Conservation (phyloP, 2,888 invertebrate genomes). For the Aphrophora alni region DNA sequence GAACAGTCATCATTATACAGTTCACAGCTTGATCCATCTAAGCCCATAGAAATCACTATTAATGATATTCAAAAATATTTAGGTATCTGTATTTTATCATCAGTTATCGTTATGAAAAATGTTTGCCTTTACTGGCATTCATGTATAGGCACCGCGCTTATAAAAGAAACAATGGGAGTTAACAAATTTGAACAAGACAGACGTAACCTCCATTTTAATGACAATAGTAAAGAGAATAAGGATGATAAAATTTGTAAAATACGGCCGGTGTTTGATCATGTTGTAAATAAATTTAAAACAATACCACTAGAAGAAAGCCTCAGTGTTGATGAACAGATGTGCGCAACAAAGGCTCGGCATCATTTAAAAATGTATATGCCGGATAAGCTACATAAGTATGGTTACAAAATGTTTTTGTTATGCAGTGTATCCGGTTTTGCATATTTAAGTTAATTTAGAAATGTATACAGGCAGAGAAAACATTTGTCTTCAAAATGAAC, state of each 20-base stretch:
- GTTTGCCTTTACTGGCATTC: not conserved
- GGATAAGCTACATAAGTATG: slow-evolving; percentile 45
- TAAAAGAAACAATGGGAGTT: slow-evolving; percentile 16
- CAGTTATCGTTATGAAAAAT: not conserved
- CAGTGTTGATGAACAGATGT: slow-evolving; percentile 37
- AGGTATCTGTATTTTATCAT: not conserved
- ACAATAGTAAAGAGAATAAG: not conserved
- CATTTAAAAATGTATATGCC: slow-evolving; percentile 41
- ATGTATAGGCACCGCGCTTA: not conserved
- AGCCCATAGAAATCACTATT: not conserved
- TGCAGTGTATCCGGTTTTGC: slow-evolving; percentile 51
- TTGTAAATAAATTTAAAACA: slow-evolving; percentile 6
- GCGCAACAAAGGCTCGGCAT: slow-evolving; percentile 48
- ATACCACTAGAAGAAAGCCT: slow-evolving; percentile 18
- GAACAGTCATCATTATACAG: not conserved
- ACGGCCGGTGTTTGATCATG: not conserved
- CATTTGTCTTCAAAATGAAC: not conserved
- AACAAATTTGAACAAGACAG: slow-evolving; percentile 16
- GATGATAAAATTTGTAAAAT: slow-evolving; percentile 24
- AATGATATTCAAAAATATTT: not conserved
- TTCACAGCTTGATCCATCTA: not conserved
- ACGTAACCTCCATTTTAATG: slow-evolving; percentile 28
- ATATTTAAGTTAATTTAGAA: slow-evolving; percentile 55
- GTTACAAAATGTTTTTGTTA: slow-evolving; percentile 53
- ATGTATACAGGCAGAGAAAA: slow-evolving; percentile 37